Conservation (phyloP, 2,797 vertebrate genomes). For the Podargus strigoides region DNA sequence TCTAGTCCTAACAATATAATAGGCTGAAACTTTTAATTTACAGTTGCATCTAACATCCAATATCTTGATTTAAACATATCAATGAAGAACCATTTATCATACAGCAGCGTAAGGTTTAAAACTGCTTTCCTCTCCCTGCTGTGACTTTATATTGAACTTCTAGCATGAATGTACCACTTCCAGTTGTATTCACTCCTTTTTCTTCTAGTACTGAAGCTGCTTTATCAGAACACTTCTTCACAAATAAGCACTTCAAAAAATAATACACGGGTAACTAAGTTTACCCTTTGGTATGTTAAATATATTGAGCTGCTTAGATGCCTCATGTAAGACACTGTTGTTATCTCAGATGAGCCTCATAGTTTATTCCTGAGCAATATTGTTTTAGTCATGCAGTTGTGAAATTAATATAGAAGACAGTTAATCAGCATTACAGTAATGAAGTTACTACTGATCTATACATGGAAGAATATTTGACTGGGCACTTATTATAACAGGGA, state of each 20-base stretch:
- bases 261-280: not conserved
- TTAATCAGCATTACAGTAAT: not conserved
- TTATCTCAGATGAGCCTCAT: not conserved
- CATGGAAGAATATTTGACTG: not conserved
- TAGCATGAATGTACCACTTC: not conserved
- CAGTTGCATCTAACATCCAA: not conserved
- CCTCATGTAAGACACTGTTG: not conserved
- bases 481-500: not conserved
- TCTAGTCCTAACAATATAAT: not conserved
- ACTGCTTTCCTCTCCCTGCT: not conserved
- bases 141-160: not conserved
- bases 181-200: not conserved
- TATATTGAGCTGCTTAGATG: not conserved
- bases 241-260: not conserved
- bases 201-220: not conserved
- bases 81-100: not conserved
- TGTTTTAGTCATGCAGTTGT: not conserved
- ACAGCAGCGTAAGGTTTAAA: not conserved
- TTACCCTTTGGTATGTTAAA: not conserved
- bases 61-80: not conserved
- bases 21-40: not conserved
- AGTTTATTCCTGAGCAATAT: not conserved
- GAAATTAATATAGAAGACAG: not conserved
- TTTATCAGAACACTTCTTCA: not conserved
- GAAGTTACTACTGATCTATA: not conserved